A percentile compares a stretch with the other conserved stretches of the same genome.
These are phyloP conservation scores for Lysiphlebus fabarum DNA, from an alignment of 1,140 invertebrate species.

Conservation along the genomic window DNA sequence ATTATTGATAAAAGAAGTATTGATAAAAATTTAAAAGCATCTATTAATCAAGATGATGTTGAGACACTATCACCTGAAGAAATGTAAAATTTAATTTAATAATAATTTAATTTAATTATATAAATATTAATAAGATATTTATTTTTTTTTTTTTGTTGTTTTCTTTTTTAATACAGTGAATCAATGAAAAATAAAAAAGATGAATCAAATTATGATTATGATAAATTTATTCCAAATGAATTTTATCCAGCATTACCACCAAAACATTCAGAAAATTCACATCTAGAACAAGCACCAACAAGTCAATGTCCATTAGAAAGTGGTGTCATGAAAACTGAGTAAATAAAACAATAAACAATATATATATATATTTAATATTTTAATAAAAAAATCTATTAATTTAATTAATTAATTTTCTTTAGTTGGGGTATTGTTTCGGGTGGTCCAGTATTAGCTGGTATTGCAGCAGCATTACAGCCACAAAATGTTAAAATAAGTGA, in stretches of 20 bases:
- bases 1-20: conserved; percentile 21
- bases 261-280: conserved; percentile 38
- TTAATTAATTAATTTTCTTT: conserved; percentile 10
- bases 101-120: too few relatives aligned
- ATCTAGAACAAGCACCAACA: conserved; percentile 23
- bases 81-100: conserved; percentile 53
- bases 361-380: too few relatives aligned
- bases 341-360: too few relatives aligned
- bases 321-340: conserved; percentile 63
- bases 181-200: conserved; percentile 31
- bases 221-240: conserved; percentile 33
- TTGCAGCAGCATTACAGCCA: conserved; percentile 68
- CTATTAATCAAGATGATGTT: conserved; percentile 46
- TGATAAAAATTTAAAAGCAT: conserved; percentile 27
- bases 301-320: conserved; percentile 68
- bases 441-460: conserved; percentile 67
- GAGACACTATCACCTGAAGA: conserved; percentile 54
- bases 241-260: conserved; percentile 39
- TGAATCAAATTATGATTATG: too few relatives aligned
- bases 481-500: conserved; percentile 57
- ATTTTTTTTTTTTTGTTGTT: too few relatives aligned
- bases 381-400: too few relatives aligned
- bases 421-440: conserved; percentile 65
- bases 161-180: conserved; percentile 28
- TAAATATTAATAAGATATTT: too few relatives aligned